Conservation (phyloP, 2,888 invertebrate species). For the Macrophya annulata region DNA sequence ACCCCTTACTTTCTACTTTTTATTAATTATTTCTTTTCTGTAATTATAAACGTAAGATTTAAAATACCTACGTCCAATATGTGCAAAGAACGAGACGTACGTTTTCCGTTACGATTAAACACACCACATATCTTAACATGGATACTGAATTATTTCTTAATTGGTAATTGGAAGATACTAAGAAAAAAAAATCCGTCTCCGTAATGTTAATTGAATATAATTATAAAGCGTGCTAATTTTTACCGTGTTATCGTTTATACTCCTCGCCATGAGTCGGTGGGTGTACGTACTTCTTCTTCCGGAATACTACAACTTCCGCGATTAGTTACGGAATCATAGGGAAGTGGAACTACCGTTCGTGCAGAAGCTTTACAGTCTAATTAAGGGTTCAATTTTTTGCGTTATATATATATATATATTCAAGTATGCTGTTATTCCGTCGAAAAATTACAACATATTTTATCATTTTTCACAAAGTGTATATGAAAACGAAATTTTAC, state of each 20-base stretch:
- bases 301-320: slow-evolving; percentile 5
- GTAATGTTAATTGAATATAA: background rate
- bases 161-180: slow-evolving; percentile 19
- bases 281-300: slow-evolving; percentile 9
- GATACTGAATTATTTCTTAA: background rate
- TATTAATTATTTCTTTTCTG: no score
- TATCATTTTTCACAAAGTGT: background rate
- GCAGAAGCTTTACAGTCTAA: background rate
- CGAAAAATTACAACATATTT: background rate
- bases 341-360: slow-evolving; percentile 4
- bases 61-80: no score
- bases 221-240: background rate
- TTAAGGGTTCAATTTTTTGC: background rate
- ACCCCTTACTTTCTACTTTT: background rate
- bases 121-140: background rate
- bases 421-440: no score
- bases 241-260: background rate
- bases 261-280: background rate
- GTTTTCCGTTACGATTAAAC: background rate
- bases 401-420: no score
- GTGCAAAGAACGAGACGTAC: background rate
- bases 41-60: no score
- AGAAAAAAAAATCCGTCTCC: background rate
- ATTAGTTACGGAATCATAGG: background rate
- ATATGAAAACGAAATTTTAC: background rate